A percentile compares a stretch with the other conserved stretches of the same genome.
phyloP scores from a whole-genome alignment of 2,888 invertebrate species.

The Nomada ruficornis region DNA sequence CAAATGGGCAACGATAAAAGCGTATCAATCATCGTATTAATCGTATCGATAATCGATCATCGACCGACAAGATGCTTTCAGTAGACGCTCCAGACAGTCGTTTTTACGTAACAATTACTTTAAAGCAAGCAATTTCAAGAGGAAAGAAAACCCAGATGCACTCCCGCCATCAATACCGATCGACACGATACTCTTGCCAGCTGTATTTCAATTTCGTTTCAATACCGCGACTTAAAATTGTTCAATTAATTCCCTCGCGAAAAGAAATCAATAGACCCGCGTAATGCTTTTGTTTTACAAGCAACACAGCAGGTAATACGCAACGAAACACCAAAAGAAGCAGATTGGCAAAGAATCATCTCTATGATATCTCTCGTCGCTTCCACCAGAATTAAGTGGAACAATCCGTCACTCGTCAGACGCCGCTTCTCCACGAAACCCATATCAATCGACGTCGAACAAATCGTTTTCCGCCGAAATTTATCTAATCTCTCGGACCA shows the following conservation, averaged over 20 bases:
- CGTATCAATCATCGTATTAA: constrained; percentile 59
- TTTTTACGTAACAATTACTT: constrained; percentile 12
- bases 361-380: not conserved
- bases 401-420: constrained; percentile 8
- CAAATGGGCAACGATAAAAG: constrained; percentile 50
- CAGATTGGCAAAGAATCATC: not conserved
- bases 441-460: constrained; percentile 12
- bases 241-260: too few species aligned
- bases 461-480: constrained; percentile 8
- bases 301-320: too few species aligned
- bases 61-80: constrained; percentile 29
- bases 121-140: constrained; percentile 38
- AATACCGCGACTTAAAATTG: too few species aligned
- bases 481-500: constrained; percentile 3
- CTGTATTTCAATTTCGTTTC: not conserved
- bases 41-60: constrained; percentile 64
- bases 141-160: not conserved
- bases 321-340: not conserved
- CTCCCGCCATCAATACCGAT: not conserved
- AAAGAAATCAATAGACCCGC: too few species aligned
- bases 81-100: constrained; percentile 25
- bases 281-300: not conserved
- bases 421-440: not conserved
- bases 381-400: constrained; percentile 16
- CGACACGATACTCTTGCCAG: not conserved